Evolutionary conservation across 1,140 invertebrate genomes (phyloP).

Genomic region (Pseudobourletiella spinata): DNA sequence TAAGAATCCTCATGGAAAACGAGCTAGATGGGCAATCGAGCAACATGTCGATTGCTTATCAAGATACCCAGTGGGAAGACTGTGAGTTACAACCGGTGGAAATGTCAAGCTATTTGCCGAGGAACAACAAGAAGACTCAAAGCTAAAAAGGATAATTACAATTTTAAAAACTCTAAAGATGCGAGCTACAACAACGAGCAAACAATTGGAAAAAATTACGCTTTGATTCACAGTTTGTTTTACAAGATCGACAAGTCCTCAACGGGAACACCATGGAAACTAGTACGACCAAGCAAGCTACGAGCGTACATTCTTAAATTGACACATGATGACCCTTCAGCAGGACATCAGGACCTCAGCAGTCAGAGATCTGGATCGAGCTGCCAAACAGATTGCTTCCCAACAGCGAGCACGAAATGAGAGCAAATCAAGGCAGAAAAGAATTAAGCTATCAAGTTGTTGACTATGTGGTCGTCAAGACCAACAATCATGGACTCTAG

Average conservation of each 20-base stretch:
- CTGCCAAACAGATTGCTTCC: neutral
- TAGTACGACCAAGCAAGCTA: neutral
- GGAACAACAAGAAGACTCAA: slow-evolving; percentile 8
- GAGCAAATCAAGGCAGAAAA: neutral
- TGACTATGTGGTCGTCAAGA: neutral
- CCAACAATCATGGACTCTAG: neutral
- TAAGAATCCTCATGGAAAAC: neutral
- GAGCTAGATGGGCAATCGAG: slow-evolving; percentile 6
- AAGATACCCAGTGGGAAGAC: slow-evolving; percentile 5
- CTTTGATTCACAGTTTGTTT: slow-evolving; percentile 5
- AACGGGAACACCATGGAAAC: neutral
- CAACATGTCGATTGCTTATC: slow-evolving; percentile 12
- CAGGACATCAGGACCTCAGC: neutral
- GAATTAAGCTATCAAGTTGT: neutral
- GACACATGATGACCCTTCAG: slow-evolving; percentile 2
- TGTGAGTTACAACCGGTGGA: neutral
- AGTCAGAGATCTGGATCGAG: neutral
- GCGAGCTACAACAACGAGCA: neutral
- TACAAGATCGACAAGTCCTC: neutral
- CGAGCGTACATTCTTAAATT: neutral
- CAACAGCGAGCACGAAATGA: neutral
- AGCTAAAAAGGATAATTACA: neutral
- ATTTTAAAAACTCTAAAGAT: neutral
- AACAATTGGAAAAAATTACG: neutral
- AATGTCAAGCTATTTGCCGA: neutral